Conservation (phyloP, 2,888 invertebrate genomes). For the Boloria selene region DNA sequence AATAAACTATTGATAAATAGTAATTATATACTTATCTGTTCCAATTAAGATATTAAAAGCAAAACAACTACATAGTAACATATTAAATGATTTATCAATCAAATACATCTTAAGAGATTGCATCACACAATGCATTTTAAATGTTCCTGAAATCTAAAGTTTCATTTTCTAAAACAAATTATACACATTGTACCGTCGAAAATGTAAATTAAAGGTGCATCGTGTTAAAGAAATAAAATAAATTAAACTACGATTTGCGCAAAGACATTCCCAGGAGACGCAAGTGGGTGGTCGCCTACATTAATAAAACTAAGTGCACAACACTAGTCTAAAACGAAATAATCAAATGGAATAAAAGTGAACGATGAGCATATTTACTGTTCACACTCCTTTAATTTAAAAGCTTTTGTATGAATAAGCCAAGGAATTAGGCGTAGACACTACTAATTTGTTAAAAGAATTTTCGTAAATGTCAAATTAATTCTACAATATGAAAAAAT, state of each 20-base stretch:
- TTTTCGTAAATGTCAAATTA: too few relatives aligned
- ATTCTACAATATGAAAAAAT: too few relatives aligned
- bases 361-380: not conserved
- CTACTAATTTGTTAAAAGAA: not conserved
- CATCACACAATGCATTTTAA: too few relatives aligned
- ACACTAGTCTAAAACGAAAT: constrained; percentile 25
- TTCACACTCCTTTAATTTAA: constrained; percentile 28
- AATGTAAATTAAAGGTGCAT: not conserved
- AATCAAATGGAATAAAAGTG: constrained; percentile 5
- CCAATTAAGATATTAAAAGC: too few relatives aligned
- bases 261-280: constrained; percentile 30
- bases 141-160: too few relatives aligned
- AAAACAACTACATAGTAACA: too few relatives aligned
- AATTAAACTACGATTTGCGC: not conserved
- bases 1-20: too few relatives aligned
- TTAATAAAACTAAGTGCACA: constrained; percentile 40
- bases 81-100: too few relatives aligned
- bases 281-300: constrained; percentile 28
- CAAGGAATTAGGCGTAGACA: not conserved
- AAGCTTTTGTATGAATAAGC: constrained; percentile 14
- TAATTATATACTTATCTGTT: too few relatives aligned
- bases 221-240: not conserved
- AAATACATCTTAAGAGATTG: too few relatives aligned
- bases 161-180: too few relatives aligned
- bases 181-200: not conserved